Evolutionary conservation across 2,797 vertebrate species (phyloP), one percentile per base, ranked within the genome.

Genomic region (Chelon auratus): DNA sequence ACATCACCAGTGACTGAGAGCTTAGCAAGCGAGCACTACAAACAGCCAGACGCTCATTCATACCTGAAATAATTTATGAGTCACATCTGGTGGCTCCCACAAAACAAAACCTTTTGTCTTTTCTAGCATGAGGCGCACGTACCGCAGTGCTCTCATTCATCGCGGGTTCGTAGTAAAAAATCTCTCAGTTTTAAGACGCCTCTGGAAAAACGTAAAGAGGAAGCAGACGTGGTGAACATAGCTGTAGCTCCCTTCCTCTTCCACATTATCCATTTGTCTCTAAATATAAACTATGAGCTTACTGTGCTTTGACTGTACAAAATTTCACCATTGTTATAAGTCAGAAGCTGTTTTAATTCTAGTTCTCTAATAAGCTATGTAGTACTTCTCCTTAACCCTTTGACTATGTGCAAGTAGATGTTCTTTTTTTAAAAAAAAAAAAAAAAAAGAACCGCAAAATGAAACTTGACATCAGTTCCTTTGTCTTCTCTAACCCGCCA

Each of bases 51-150:
- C 84, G 66, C 18, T 68, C 75, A 88, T 89, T 91, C 87, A 89
- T 86, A 87, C 57, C 88, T 85, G 77, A 86, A 81, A 81, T 78
- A 17, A 75, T 77, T 36, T 57, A 66, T 88, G 89, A 92, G 62
- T 91, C 89, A 92, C 37, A 57, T 55, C 69, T 13, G 60, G 50
- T 52, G 37, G 45, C 61, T 68, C 43, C 39, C 24, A 14, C 54
- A 66, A 72, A 72, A 36, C 57, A 66, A 66, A 57, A 65, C 30
- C 33, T 78, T 81, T 80, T 82, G 62, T 84, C 72, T 17, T 14
- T 22, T 9, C 22, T 57, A 42, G 45, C 52, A 72, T 53, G 20
- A 68, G 61, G 43, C 54, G 24, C 53, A 63, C 76, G 83, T 67
- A 73, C 63, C 74, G 47, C 33, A 60, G 18, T 43, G 57, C 30